Percentiles rank a stretch among this genome's conserved stretches.
Evolutionary conservation across 2,113 vertebrate species (phyloP).

Genomic region (Trematomus loennbergii): DNA sequence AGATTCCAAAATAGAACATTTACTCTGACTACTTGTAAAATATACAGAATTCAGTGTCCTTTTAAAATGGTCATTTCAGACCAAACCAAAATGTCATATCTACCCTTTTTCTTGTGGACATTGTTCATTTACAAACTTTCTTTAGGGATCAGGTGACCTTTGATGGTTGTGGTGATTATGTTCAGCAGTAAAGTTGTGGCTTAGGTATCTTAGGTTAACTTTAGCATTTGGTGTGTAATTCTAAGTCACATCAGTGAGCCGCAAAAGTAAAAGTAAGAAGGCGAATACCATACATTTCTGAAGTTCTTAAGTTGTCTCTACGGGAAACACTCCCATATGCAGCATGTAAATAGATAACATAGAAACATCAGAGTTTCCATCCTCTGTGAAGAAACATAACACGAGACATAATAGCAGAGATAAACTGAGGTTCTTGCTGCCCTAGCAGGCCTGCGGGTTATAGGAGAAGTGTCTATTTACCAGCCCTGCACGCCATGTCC

Average conservation of each 20-base stretch:
- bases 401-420: constrained; percentile 54
- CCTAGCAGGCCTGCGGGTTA: constrained; percentile 23
- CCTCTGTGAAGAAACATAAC: constrained; percentile 56
- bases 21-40: neutral
- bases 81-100: neutral
- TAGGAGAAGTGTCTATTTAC: constrained; percentile 61
- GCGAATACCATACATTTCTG: constrained; percentile 60
- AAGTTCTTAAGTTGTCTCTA: constrained; percentile 50
- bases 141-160: neutral
- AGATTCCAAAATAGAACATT: neutral
- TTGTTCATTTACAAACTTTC: neutral
- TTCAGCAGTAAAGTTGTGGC: constrained; percentile 11
- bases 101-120: neutral
- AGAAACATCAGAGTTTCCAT: constrained; percentile 48
- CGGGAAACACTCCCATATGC: constrained; percentile 63
- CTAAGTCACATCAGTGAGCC: constrained; percentile 43
- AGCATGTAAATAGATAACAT: constrained; percentile 62
- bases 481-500: constrained; percentile 60
- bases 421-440: constrained; percentile 65
- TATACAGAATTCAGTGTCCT: neutral
- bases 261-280: constrained; percentile 54
- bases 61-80: neutral
- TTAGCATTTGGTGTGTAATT: constrained; percentile 52
- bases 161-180: neutral
- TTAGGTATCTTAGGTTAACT: constrained; percentile 41